Percentiles rank a stretch among this genome's conserved stretches.
Conservation (phyloP, 2,113 vertebrate genomes). For the Podarcis raffonei region DNA sequence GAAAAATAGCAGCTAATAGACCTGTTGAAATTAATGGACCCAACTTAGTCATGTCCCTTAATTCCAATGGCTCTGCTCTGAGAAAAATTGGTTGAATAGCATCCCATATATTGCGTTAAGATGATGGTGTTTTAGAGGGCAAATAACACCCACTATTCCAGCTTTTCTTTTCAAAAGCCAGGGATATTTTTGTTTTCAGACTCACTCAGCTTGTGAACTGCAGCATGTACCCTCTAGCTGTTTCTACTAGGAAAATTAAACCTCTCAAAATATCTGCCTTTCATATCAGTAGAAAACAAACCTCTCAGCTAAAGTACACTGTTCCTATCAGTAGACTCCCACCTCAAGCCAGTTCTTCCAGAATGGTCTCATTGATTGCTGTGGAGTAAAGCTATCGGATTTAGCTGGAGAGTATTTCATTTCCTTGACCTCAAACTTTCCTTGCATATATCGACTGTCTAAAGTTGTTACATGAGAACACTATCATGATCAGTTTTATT, state of each 20-base stretch:
- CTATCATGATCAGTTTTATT: not conserved
- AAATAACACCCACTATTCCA: not conserved
- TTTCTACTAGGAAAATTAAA: conserved; percentile 12
- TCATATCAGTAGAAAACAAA: conserved; percentile 10
- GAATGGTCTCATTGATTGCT: conserved; percentile 17
- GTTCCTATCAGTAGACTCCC: not conserved
- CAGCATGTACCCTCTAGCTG: not conserved
- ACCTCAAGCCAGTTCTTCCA: not conserved
- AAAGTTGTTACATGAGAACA: not conserved
- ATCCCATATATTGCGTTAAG: not conserved
- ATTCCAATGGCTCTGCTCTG: no score
- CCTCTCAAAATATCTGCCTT: not conserved
- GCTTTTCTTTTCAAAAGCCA: not conserved
- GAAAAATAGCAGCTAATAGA: no score
- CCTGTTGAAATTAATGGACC: no score
- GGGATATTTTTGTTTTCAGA: not conserved
- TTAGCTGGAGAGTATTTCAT: not conserved
- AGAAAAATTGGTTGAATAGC: no score
- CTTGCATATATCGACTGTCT: not conserved
- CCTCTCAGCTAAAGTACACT: not conserved
- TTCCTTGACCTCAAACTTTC: conserved; percentile 15
- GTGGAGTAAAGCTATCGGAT: conserved; percentile 7
- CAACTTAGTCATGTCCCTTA: no score
- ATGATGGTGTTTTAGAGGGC: not conserved
- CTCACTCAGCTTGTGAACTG: not conserved